Base-by-base conservation (phyloP, 1,140 invertebrate genomes). In the Protaetia brevitarsis region DNA sequence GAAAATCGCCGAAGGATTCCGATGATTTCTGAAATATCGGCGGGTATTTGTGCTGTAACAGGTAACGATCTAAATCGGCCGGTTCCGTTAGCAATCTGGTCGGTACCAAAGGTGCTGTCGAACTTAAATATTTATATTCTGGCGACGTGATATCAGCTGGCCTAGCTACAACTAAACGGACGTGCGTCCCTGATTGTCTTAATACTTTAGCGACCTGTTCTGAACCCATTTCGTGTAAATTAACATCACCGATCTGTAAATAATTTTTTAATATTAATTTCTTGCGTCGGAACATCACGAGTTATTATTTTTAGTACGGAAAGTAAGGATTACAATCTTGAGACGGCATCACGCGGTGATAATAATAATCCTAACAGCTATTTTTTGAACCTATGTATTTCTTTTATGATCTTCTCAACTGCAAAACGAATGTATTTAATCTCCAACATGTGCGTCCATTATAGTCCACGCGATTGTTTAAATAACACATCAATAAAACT, bases 141-240 rank as follows among this genome's bases (percentile, higher is more conserved):
- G 88, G 85, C 1, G 88, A 87, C 59, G 85, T 83, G 29, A 88
- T 85, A 76, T 94, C 92, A 36, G 92, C 86, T 60, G 92, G 90
- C 66, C 96, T 84, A 28, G 95, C 96, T 31, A 99, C 96, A 34
- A 98, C 90, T 56, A 99, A 86, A 1, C 95, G 87, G 27, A 98
- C 95, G 75, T 94, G 89, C 7, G 89, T 92, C 21, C 95, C 95
- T 21, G 94, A 94, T 81, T 97, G 94, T 26, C 96, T 86, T 59
- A 99, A 81, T 62, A 99, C 95, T n/a, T 93, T 89, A 23, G 96
- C 96, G 69, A 98, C 96, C 80, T 96, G 95, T 79, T 98, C 96
- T 16, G 94, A 97, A 3, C 92, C 93, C 94, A 98, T 96, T 69
- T 96, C 93, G 65, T 96, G 88, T 37, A 98, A 84, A 79, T 93